Conservation (phyloP, 2,888 invertebrate genomes). For the Neuroscelio doddi region DNA sequence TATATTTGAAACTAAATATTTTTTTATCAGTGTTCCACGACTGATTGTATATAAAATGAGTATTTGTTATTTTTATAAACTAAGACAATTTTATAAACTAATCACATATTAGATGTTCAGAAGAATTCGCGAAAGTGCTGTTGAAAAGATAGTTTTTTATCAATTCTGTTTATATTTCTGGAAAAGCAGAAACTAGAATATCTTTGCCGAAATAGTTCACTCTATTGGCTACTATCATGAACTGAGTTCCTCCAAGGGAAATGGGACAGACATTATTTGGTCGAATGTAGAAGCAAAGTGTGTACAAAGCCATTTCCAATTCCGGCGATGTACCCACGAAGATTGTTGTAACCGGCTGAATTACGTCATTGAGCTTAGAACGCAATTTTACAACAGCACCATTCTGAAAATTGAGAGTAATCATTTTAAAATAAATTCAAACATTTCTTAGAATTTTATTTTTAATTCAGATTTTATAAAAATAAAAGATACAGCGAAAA, state of each 20-base stretch:
- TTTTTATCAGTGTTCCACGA: neutral
- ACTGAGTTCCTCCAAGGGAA: slow-evolving; percentile 79
- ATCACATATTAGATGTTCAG: neutral
- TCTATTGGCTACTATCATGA: slow-evolving; percentile 82
- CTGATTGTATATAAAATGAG: neutral
- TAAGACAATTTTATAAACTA: neutral
- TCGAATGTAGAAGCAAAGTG: slow-evolving; percentile 87
- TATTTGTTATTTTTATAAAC: too few relatives aligned
- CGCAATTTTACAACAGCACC: slow-evolving; percentile 83
- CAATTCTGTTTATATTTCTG: slow-evolving; percentile 77
- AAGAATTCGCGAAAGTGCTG: too few relatives aligned
- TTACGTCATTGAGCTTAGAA: slow-evolving; percentile 80
- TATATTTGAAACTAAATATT: too few relatives aligned
- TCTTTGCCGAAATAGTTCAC: slow-evolving; percentile 85
- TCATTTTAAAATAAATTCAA: neutral
- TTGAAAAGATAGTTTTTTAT: neutral
- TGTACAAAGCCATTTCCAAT: slow-evolving; percentile 91
- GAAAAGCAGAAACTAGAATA: slow-evolving; percentile 86
- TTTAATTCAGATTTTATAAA: too few relatives aligned
- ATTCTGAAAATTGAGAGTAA: slow-evolving; percentile 76
- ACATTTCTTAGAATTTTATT: too few relatives aligned
- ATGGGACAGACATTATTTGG: slow-evolving; percentile 84
- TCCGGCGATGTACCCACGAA: slow-evolving; percentile 93
- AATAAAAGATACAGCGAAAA: too few relatives aligned
- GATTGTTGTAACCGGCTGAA: slow-evolving; percentile 85